phyloP scores from a whole-genome alignment of 1,140 invertebrate species.

The Rhyacophila brunnea region DNA sequence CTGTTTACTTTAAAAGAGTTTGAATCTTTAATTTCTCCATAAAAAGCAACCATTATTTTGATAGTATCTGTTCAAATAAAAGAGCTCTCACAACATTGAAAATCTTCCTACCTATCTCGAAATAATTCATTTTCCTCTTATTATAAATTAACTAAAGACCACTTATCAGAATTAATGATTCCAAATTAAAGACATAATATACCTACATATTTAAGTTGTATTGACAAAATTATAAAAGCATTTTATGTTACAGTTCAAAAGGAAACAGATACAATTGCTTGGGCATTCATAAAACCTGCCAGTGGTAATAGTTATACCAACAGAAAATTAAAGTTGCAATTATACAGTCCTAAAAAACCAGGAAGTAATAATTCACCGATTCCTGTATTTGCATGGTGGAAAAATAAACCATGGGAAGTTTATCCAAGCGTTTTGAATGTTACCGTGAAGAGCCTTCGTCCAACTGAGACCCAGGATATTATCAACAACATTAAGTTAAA shows the following conservation, averaged over 20 bases:
- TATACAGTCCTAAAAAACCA: constrained; percentile 33
- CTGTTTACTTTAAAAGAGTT: no score
- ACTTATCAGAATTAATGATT: no score
- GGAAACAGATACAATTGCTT: constrained; percentile 38
- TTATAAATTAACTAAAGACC: no score
- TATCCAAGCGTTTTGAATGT: constrained; percentile 40
- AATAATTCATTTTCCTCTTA: no score
- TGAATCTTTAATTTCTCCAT: no score
- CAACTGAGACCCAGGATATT: constrained; percentile 13
- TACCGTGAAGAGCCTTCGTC: constrained; percentile 32
- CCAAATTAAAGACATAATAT: no score
- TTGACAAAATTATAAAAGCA: no score
- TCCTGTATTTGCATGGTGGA: constrained; percentile 38
- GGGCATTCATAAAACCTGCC: constrained; percentile 40
- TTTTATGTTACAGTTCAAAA: constrained; percentile 27
- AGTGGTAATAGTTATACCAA: constrained; percentile 32
- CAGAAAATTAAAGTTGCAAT: constrained; percentile 39
- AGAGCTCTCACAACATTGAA: no score
- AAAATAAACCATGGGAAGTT: constrained; percentile 36
- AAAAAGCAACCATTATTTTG: no score
- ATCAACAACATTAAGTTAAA: constrained; percentile 31
- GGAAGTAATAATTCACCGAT: constrained; percentile 20
- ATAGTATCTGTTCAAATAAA: no score
- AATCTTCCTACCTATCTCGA: no score
- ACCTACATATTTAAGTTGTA: no score